These are phyloP conservation scores for Buceros bicornis DNA, from an alignment of 2,797 vertebrate genomes.

Conservation along the genomic window DNA sequence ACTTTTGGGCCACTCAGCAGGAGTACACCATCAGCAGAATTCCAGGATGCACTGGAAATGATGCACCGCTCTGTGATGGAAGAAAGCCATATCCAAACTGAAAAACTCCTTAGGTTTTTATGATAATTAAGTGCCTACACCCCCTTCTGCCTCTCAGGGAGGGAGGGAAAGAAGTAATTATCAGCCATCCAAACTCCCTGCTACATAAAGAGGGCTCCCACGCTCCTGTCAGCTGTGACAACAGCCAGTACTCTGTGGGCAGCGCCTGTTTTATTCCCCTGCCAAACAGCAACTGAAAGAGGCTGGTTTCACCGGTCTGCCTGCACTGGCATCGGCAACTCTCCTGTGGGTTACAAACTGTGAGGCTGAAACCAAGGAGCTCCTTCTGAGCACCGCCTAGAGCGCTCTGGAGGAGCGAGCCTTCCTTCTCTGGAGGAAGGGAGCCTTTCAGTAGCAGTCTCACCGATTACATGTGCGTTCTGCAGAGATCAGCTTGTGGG, in stretches of 20 bases:
- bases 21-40: neutral
- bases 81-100: neutral
- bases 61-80: neutral
- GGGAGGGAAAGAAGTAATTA: conserved; percentile 48
- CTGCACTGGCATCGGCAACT: neutral
- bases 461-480: neutral
- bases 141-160: conserved; percentile 13
- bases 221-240: conserved; percentile 33
- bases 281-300: neutral
- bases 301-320: neutral
- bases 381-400: neutral
- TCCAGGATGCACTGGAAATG: neutral
- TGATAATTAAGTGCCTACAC: conserved; percentile 23
- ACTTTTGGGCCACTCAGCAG: neutral
- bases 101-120: neutral
- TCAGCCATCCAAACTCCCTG: conserved; percentile 16
- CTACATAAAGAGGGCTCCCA: conserved; percentile 38
- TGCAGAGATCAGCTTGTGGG: neutral
- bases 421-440: neutral
- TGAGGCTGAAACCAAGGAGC: neutral
- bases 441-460: neutral
- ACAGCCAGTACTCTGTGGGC: conserved; percentile 12
- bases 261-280: neutral
- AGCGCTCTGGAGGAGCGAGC: neutral
- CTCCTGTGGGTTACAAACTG: neutral